phyloP scores from a whole-genome alignment of 30 jellyfish, hydroid and myxozoan species.

The Mastigias papua region DNA sequence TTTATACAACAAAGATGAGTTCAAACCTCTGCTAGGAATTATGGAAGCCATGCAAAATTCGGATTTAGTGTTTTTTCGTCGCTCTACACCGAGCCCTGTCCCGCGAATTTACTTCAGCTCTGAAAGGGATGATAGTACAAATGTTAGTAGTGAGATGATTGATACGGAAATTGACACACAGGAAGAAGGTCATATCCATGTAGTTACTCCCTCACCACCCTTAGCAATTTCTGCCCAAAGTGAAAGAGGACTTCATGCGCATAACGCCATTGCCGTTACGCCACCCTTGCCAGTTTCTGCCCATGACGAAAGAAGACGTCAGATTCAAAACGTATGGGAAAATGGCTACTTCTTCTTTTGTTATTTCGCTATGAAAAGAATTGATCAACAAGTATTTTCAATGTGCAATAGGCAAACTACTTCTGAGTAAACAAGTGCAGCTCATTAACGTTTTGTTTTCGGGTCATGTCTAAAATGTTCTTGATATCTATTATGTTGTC shows the following conservation, averaged over 20 bases:
- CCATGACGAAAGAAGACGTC: constrained; percentile 38
- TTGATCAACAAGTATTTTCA: not conserved
- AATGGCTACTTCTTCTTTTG: not conserved
- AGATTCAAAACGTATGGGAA: constrained; percentile 44
- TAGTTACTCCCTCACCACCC: not conserved
- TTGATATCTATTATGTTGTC: too few relatives aligned
- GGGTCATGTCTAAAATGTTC: too few relatives aligned
- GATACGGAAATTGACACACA: not conserved
- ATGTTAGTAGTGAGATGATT: constrained; percentile 24
- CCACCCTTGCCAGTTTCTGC: constrained; percentile 12
- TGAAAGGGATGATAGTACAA: constrained; percentile 23
- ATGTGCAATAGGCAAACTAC: too few relatives aligned
- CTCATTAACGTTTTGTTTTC: too few relatives aligned
- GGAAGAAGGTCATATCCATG: not conserved
- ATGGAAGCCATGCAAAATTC: constrained; percentile 77
- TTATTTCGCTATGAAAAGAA: not conserved
- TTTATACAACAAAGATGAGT: not conserved
- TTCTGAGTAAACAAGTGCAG: too few relatives aligned
- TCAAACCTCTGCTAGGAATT: not conserved
- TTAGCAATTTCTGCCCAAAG: constrained; percentile 21
- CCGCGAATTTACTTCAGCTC: constrained; percentile 36
- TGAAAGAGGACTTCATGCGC: constrained; percentile 25
- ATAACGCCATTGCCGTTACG: too few relatives aligned
- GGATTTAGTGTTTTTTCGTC: constrained; percentile 62
- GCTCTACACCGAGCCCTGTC: constrained; percentile 54